A percentile compares a stretch with the other conserved stretches of the same genome.
These are phyloP conservation scores for Sinohyriopsis cumingii DNA, from an alignment of 2,888 invertebrate genomes.

Conservation along the genomic window DNA sequence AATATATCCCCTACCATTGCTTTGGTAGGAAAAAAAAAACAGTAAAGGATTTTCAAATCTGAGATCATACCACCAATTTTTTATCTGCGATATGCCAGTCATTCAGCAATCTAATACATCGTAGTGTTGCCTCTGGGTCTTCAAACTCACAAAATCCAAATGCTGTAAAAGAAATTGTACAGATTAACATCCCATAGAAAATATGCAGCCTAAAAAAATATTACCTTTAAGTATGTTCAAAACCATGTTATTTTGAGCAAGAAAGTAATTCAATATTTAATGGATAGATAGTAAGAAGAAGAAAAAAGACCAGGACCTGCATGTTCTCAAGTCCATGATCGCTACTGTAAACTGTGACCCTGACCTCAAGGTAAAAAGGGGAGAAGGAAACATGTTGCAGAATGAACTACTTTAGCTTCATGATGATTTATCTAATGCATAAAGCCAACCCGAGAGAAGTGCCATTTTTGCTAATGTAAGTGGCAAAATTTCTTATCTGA, in stretches of 20 bases:
- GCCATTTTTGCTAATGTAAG: no score
- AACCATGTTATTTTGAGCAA: neutral
- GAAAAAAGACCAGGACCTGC: neutral
- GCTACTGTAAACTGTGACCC: no score
- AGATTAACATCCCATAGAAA: neutral
- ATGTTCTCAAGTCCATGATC: no score
- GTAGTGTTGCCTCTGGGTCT: conserved; percentile 93
- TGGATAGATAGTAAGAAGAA: neutral
- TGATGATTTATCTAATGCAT: no score
- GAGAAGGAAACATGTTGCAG: no score
- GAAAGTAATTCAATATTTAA: neutral
- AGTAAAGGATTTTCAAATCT: neutral
- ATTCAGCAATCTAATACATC: conserved; percentile 91
- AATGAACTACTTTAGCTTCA: no score
- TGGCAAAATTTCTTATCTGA: no score
- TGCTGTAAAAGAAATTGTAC: conserved; percentile 34
- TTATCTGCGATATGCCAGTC: conserved; percentile 94
- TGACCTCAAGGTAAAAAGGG: no score
- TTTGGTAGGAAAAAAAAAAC: no score
- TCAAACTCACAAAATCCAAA: conserved; percentile 83
- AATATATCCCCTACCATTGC: no score
- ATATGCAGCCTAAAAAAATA: neutral
- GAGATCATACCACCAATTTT: conserved; percentile 85
- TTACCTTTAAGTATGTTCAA: no score
- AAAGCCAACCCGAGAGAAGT: no score